Evolutionary conservation across 2,888 invertebrate species (phyloP).

Genomic region (Acleris laterana): DNA sequence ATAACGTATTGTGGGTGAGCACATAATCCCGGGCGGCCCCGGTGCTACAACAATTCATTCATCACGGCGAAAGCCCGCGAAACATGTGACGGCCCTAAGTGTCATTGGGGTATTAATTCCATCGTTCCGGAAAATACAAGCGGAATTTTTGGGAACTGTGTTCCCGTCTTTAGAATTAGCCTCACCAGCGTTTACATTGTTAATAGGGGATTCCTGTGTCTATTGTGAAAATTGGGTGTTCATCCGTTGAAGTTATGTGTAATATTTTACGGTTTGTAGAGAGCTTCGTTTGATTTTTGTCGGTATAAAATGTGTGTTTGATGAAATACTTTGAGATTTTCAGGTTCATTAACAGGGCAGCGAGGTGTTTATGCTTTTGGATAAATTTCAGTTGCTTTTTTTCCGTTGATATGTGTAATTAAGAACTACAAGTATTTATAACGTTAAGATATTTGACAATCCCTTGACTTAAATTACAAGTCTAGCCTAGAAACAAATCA

Average conservation of each 20-base stretch:
- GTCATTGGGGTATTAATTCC: constrained; percentile 45
- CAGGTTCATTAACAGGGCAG: too few relatives aligned
- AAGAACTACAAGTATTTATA: too few relatives aligned
- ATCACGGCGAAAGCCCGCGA: constrained; percentile 52
- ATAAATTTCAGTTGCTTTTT: too few relatives aligned
- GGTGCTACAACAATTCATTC: constrained; percentile 59
- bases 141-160: constrained; percentile 26
- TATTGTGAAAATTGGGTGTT: constrained; percentile 29
- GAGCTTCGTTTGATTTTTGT: constrained; percentile 25
- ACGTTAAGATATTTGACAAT: too few relatives aligned
- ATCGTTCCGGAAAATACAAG: constrained; percentile 27
- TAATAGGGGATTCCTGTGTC: constrained; percentile 26
- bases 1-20: constrained; percentile 52
- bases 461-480: too few relatives aligned
- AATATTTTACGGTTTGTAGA: constrained; percentile 19
- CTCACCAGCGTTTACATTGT: constrained; percentile 22
- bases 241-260: constrained; percentile 24
- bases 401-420: too few relatives aligned
- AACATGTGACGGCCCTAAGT: constrained; percentile 49
- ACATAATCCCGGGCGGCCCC: constrained; percentile 63
- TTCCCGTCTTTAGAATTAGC: constrained; percentile 5
- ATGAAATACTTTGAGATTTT: too few relatives aligned
- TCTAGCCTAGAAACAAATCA: too few relatives aligned
- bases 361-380: too few relatives aligned
- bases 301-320: neutral